phyloP scores from a whole-genome alignment of 2,797 vertebrate genomes.

The Lophius americanus region DNA sequence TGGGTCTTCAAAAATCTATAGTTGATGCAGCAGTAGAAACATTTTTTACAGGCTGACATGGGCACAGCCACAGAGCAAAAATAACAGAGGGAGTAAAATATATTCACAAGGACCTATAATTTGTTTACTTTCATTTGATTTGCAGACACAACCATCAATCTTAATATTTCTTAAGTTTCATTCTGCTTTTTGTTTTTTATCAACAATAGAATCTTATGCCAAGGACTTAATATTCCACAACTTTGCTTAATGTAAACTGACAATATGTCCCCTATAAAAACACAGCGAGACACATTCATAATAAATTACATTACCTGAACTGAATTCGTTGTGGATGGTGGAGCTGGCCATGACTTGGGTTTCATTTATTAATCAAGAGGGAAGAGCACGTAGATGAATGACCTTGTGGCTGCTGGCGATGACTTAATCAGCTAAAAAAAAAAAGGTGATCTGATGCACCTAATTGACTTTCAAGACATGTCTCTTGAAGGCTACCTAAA shows the following conservation, averaged over 20 bases:
- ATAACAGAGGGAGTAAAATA: slow-evolving; percentile 28
- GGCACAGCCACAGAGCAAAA: slow-evolving; percentile 8
- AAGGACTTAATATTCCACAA: neutral
- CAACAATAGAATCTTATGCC: neutral
- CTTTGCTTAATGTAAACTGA: neutral
- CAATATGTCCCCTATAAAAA: neutral
- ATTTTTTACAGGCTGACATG: slow-evolving; percentile 29
- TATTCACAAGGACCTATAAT: slow-evolving; percentile 46
- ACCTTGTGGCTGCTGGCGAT: neutral
- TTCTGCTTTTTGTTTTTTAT: neutral
- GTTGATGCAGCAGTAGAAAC: slow-evolving; percentile 19
- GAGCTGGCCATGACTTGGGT: neutral
- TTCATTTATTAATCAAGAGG: slow-evolving; percentile 6
- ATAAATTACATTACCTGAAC: neutral
- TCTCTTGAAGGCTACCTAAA: neutral
- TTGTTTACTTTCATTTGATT: slow-evolving; percentile 42
- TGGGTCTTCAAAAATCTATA: slow-evolving; percentile 44
- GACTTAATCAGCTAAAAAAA: neutral
- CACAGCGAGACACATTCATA: no score
- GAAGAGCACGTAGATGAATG: neutral
- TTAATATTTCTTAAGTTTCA: neutral
- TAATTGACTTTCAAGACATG: slow-evolving; percentile 3
- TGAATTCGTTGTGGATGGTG: slow-evolving; percentile 6
- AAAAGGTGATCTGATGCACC: neutral
- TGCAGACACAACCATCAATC: slow-evolving; percentile 17